These are phyloP conservation scores for Bubo blakistoni DNA, from an alignment of 2,113 vertebrate genomes.

Conservation along the genomic window DNA sequence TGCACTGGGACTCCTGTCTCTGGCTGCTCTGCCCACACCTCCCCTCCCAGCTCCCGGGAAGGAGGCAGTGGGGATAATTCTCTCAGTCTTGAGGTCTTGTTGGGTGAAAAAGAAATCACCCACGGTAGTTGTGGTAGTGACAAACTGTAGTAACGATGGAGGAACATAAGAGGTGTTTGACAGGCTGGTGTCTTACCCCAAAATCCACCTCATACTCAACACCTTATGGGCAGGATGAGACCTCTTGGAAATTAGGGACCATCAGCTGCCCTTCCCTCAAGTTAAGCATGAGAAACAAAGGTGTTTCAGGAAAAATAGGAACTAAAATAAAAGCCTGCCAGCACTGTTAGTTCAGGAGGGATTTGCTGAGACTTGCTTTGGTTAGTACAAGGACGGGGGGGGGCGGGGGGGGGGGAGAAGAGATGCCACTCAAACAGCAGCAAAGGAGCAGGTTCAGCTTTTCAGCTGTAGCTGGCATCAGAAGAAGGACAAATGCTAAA, in stretches of 20 bases:
- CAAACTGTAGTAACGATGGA: background rate
- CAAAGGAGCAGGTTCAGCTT: background rate
- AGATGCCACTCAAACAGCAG: background rate
- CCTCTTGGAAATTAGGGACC: background rate
- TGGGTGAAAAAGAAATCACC: background rate
- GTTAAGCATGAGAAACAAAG: background rate
- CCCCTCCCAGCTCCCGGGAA: background rate
- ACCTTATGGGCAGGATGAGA: background rate
- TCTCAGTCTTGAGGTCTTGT: no score
- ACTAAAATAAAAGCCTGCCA: background rate
- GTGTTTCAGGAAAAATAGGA: background rate
- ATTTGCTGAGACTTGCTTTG: background rate
- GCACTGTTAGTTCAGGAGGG: background rate
- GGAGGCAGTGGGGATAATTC: background rate
- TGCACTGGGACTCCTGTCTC: background rate
- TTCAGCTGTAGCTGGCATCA: background rate
- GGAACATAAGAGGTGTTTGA: background rate
- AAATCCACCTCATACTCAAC: background rate
- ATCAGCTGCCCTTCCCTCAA: background rate
- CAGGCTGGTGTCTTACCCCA: background rate
- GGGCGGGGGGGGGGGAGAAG: no score
- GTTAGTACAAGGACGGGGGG: fast-evolving
- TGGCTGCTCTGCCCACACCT: background rate
- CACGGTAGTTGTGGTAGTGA: background rate
- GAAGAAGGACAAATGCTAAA: background rate